Evolutionary conservation across 2,888 invertebrate species (phyloP).

Genomic region (Drosophila sordidula): DNA sequence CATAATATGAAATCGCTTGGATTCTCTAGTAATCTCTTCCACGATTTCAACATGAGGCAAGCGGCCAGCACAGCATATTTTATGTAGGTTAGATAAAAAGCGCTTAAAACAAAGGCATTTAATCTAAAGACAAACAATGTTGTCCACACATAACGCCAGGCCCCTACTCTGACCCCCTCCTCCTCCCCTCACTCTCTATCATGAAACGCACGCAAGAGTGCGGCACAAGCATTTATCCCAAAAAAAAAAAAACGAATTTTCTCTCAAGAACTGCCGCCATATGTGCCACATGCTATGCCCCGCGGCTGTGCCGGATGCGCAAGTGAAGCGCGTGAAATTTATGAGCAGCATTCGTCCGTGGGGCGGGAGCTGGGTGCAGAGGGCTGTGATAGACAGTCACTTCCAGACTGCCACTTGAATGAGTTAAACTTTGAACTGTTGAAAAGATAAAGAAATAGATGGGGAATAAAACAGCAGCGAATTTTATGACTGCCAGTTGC

Average conservation of each 20-base stretch:
- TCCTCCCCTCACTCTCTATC: background rate
- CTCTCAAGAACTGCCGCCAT: slow-evolving; percentile 62
- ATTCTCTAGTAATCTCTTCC: slow-evolving; percentile 56
- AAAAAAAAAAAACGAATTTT: slow-evolving; percentile 44
- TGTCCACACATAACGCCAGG: slow-evolving; percentile 52
- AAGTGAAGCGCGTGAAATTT: slow-evolving; percentile 76
- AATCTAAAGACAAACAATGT: slow-evolving; percentile 76
- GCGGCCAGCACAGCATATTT: slow-evolving; percentile 55
- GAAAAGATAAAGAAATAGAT: slow-evolving; percentile 33
- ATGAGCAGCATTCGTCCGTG: slow-evolving; percentile 43
- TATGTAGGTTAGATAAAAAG: slow-evolving; percentile 76
- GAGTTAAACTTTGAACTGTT: slow-evolving; percentile 75
- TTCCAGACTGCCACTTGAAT: slow-evolving; percentile 64
- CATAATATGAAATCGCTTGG: slow-evolving; percentile 40
- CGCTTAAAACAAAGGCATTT: slow-evolving; percentile 73
- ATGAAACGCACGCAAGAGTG: background rate
- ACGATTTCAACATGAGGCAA: slow-evolving; percentile 61
- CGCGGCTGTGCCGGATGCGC: slow-evolving; percentile 59
- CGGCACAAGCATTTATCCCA: slow-evolving; percentile 3
- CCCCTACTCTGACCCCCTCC: background rate
- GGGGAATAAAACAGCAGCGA: slow-evolving; percentile 20
- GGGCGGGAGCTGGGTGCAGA: slow-evolving; percentile 6
- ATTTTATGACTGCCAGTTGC: slow-evolving; percentile 46
- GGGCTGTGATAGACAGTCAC: slow-evolving; percentile 64
- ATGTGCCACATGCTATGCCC: slow-evolving; percentile 50